Base-by-base conservation (phyloP, 2,888 invertebrate genomes). In the Cryptus armator region DNA sequence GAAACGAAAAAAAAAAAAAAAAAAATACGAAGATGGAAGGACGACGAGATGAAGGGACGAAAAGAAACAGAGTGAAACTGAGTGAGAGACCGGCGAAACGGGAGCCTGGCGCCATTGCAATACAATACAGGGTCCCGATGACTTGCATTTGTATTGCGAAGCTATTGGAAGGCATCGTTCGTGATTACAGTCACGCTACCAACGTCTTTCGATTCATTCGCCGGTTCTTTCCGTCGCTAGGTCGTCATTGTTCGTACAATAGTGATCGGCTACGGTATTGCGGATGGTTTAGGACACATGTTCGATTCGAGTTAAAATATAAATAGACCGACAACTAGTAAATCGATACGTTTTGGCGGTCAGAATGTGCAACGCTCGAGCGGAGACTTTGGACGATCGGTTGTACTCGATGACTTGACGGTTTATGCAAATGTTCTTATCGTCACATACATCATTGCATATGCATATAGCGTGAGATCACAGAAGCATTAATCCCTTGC, bases 81-180 rank as follows among this genome's bases (percentile, higher is more conserved):
- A 74, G 75, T 79, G 67, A 81, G 68, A 83, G 86, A 19, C 14
- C 82, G 81, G 86, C 84, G 87, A 90, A 92, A 92, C 93, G 89
- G 93, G 91, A 93, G 93, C 92, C 90, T 91, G 92, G 93, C 93
- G 93, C 92, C 92, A 90, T 92, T 91, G 90, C 91, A 89, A 89
- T 90, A 91, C 91, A 91, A 92, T 91, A 88, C 91, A 87, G 87
- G 87, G 68, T 59, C 87, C 89, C 88, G 88, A 91, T 93, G 93
- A 93, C 93, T 93, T 93, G 93, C 93, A 91, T 91, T 89, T 90
- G 91, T 91, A 90, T 82, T 74, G 82, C 71, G 67, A 77, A 78
- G 72, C 56, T 78, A 81, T 84, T 76, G 78, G 68, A 64, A 72
- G 48, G 51, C 87, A 86, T 83, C 83, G 53, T 19, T 62, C 59